Conservation (phyloP, 2,888 invertebrate genomes). For the Amiota minor region DNA sequence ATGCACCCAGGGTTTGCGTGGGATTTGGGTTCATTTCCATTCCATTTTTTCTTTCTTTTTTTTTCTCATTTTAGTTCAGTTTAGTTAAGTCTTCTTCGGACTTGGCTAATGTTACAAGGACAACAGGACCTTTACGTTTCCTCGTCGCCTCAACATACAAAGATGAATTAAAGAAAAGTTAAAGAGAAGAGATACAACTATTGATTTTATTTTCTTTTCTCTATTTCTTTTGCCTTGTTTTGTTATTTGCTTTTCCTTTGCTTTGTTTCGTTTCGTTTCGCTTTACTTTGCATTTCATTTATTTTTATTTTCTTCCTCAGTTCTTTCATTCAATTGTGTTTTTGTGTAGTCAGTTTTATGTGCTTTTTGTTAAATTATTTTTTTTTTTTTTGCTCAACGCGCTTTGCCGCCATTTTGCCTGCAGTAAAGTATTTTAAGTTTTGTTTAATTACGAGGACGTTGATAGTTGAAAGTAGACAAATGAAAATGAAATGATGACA, state of each 20-base stretch:
- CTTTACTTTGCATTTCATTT: constrained; percentile 5
- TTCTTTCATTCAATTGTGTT: background rate
- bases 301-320: background rate
- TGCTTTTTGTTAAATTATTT: constrained; percentile 35
- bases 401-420: constrained; percentile 35
- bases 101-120: background rate
- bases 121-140: background rate
- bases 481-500: background rate
- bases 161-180: constrained; percentile 21
- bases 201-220: constrained; percentile 15
- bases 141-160: constrained; percentile 7
- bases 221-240: background rate
- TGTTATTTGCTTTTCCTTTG: background rate
- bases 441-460: constrained; percentile 59
- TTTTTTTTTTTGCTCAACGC: constrained; percentile 7
- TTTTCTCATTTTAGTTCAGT: background rate
- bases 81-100: too few relatives aligned
- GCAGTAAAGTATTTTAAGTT: constrained; percentile 54
- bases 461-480: constrained; percentile 25
- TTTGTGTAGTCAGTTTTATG: constrained; percentile 32
- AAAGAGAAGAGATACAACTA: constrained; percentile 9
- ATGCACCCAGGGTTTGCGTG: background rate
- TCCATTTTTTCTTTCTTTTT: background rate
- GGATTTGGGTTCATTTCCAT: constrained; percentile 3
- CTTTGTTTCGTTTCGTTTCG: background rate